phyloP scores from a whole-genome alignment of 1,140 invertebrate genomes.

The Drosophila tani region DNA sequence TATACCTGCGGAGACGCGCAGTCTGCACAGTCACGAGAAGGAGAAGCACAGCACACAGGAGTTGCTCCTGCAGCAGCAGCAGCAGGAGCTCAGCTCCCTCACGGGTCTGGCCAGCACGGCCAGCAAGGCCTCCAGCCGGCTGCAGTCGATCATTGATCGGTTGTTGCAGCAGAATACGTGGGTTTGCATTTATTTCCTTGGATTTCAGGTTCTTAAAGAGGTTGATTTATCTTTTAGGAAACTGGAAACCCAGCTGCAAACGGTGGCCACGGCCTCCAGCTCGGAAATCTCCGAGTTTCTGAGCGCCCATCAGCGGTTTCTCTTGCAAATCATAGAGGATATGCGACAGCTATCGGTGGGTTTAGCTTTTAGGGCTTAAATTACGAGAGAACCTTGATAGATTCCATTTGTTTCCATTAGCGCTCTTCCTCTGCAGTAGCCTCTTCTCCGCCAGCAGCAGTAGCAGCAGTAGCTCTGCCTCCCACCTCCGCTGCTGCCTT shows the following conservation, averaged over 20 bases:
- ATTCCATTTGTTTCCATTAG: neutral
- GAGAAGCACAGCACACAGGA: conserved; percentile 36
- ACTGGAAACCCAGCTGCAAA: conserved; percentile 67
- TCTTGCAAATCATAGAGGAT: conserved; percentile 78
- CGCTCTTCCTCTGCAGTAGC: conserved; percentile 5
- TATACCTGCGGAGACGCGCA: conserved; percentile 62
- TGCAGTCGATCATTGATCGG: conserved; percentile 79
- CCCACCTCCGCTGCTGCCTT: conserved; percentile 26
- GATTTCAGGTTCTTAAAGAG: neutral
- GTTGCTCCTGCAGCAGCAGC: conserved; percentile 42
- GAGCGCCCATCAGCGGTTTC: conserved; percentile 72
- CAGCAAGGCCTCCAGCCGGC: conserved; percentile 64
- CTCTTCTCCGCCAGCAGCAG: neutral
- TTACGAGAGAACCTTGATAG: neutral
- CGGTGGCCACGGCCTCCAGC: conserved; percentile 54
- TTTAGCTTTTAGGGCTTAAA: too few species aligned
- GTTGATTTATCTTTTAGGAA: conserved; percentile 45
- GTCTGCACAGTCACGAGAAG: conserved; percentile 20
- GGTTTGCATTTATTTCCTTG: neutral
- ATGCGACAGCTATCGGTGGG: conserved; percentile 79
- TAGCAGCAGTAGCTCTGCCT: neutral
- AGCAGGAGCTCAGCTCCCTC: conserved; percentile 54
- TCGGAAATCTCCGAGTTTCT: conserved; percentile 71
- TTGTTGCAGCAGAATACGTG: conserved; percentile 72
- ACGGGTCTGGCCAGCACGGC: conserved; percentile 70